phyloP scores from a whole-genome alignment of 2,888 invertebrate genomes.

The Rhopalosiphum nymphaeae region DNA sequence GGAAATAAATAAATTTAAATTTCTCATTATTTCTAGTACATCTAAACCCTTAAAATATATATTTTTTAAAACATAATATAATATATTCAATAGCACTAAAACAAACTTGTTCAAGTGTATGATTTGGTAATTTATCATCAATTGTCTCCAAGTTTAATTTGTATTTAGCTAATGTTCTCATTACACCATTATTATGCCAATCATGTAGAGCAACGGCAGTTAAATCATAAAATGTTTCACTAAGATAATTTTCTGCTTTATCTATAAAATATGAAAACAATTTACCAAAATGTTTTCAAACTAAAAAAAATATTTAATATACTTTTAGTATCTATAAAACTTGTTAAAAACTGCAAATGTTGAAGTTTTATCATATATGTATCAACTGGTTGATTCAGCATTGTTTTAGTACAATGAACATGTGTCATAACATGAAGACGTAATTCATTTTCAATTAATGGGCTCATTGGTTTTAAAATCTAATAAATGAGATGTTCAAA shows the following conservation, averaged over 20 bases:
- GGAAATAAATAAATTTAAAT: constrained; percentile 94
- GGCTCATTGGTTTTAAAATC: constrained; percentile 56
- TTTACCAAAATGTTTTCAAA: background rate
- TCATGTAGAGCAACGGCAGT: constrained; percentile 97
- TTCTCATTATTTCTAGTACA: constrained; percentile 96
- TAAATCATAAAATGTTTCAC: constrained; percentile 95
- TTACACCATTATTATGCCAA: constrained; percentile 97
- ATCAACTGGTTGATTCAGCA: constrained; percentile 25
- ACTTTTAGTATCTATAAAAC: constrained; percentile 51
- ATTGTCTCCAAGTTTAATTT: constrained; percentile 85
- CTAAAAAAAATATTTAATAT: background rate
- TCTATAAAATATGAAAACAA: constrained; percentile 10
- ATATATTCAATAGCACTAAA: background rate
- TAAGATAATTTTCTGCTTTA: constrained; percentile 88
- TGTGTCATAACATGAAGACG: constrained; percentile 57
- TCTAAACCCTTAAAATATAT: constrained; percentile 80
- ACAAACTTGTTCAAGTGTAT: constrained; percentile 89
- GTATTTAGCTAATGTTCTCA: constrained; percentile 91
- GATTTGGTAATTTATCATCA: constrained; percentile 95
- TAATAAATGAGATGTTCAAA: background rate
- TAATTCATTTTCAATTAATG: constrained; percentile 58
- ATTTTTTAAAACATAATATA: constrained; percentile 25
- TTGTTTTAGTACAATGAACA: constrained; percentile 18
- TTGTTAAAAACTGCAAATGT: constrained; percentile 42
- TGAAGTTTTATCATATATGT: constrained; percentile 52